Base-by-base conservation (phyloP, 30 jellyfish, hydroid and myxozoan genomes). In the Turritopsis rubra region DNA sequence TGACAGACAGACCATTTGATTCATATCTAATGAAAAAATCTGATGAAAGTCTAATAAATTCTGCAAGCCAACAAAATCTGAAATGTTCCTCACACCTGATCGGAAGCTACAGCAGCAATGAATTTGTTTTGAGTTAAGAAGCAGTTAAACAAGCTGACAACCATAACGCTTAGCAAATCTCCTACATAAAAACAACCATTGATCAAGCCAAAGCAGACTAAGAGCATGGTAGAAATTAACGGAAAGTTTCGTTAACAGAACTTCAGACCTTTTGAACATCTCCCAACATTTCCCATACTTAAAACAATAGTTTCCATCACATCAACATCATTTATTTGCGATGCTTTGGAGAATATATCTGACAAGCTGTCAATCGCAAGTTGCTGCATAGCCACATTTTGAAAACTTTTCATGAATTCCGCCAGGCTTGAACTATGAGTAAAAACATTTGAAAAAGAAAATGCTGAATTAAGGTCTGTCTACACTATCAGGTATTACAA, bases 221-320 rank as follows among this genome's bases (percentile, higher is more conserved):
- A n/a, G n/a, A n/a, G n/a, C n/a, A n/a, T n/a, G n/a, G n/a, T n/a
- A n/a, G n/a, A n/a, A n/a, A n/a, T n/a, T n/a, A n/a, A n/a, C n/a
- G n/a, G n/a, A n/a, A n/a, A n/a, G n/a, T n/a, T n/a, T n/a, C n/a
- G n/a, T n/a, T n/a, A n/a, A n/a, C n/a, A n/a, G n/a, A n/a, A n/a
- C n/a, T n/a, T n/a, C n/a, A n/a, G 82, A 90, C 97, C 97, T 86
- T 83, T 76, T 1, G 97, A 87, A 54, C 85, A 85, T 68, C 77
- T 83, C 29, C 98, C 96, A 8, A 91, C 88, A 72, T 86, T 29
- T 65, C 98, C 98, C 27, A 91, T 81, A 24, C 96, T 87, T 79
- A 83, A 30, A 71, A 80, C 88, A 72, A 91, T 72, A 16, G 96
- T 91, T 85, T 91, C 98, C 68, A 91, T 52, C 53, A 84, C 81